These are phyloP conservation scores for Escarpia spicata DNA, from an alignment of 2,888 invertebrate species.

Conservation along the genomic window DNA sequence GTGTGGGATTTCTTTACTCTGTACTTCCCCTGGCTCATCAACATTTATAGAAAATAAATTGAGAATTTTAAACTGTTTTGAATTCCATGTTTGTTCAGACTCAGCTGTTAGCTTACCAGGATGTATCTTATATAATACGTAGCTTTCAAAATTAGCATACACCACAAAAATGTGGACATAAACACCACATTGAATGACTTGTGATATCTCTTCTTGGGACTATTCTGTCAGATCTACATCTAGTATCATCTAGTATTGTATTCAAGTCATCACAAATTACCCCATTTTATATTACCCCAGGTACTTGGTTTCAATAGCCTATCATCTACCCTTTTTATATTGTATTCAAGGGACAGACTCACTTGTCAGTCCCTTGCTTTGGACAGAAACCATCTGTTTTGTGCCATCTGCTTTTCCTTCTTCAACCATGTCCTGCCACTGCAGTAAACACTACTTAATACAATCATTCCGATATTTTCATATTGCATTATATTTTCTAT, in stretches of 20 bases:
- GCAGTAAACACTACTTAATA: background rate
- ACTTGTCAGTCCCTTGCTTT: background rate
- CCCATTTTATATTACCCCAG: too few relatives aligned
- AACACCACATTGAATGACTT: too few relatives aligned
- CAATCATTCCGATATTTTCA: background rate
- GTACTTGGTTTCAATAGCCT: too few relatives aligned
- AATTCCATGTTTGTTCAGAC: slow-evolving; percentile 24
- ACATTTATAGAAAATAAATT: slow-evolving; percentile 23
- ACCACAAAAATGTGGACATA: too few relatives aligned
- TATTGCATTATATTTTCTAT: slow-evolving; percentile 8
- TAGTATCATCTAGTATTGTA: too few relatives aligned
- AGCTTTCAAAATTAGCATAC: background rate
- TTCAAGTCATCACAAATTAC: too few relatives aligned
- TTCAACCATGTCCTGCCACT: background rate
- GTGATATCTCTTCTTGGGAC: too few relatives aligned
- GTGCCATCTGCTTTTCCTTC: too few relatives aligned
- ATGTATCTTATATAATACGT: background rate
- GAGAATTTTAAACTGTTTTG: slow-evolving; percentile 25
- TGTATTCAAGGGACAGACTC: background rate
- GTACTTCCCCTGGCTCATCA: slow-evolving; percentile 20
- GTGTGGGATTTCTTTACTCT: slow-evolving; percentile 17
- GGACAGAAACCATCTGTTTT: background rate
- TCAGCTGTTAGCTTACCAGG: background rate
- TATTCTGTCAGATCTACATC: too few relatives aligned
- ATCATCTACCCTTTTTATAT: background rate